A percentile compares a stretch with the other conserved stretches of the same genome.
Conservation (phyloP, 1,140 invertebrate species). For the Armadillidium nasatum region DNA sequence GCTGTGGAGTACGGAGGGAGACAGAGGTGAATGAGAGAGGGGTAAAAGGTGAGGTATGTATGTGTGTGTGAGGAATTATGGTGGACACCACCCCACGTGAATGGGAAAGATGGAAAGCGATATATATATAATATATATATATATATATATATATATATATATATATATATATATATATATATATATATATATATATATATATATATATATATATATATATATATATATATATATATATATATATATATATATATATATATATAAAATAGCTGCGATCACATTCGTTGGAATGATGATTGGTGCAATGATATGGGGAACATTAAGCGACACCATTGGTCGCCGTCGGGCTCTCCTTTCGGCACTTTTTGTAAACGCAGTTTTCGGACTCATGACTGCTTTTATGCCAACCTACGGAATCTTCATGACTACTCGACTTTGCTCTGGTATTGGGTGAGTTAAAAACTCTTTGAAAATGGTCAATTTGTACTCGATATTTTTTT, state of each 20-base stretch:
- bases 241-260: slow-evolving; percentile 22
- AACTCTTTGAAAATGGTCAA: no score
- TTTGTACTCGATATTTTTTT: no score
- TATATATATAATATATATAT: neutral
- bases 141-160: neutral
- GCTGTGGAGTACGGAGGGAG: no score
- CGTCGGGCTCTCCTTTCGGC: slow-evolving; percentile 63
- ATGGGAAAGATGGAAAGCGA: no score
- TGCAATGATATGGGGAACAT: slow-evolving; percentile 66
- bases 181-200: slow-evolving; percentile 24
- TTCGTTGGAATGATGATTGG: slow-evolving; percentile 66
- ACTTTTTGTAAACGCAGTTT: slow-evolving; percentile 66
- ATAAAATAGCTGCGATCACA: slow-evolving; percentile 59
- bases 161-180: slow-evolving; percentile 19
- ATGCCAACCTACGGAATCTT: slow-evolving; percentile 76
- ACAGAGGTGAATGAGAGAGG: no score
- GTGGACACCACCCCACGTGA: no score
- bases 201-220: slow-evolving; percentile 30
- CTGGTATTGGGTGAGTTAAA: slow-evolving; percentile 60
- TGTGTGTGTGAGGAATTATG: no score
- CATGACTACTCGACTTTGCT: slow-evolving; percentile 64
- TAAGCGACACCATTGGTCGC: slow-evolving; percentile 64
- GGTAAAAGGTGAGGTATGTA: no score
- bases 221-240: slow-evolving; percentile 24
- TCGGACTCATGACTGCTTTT: slow-evolving; percentile 66